phyloP scores from a whole-genome alignment of 1,140 invertebrate species.

The Holotrichia oblita region DNA sequence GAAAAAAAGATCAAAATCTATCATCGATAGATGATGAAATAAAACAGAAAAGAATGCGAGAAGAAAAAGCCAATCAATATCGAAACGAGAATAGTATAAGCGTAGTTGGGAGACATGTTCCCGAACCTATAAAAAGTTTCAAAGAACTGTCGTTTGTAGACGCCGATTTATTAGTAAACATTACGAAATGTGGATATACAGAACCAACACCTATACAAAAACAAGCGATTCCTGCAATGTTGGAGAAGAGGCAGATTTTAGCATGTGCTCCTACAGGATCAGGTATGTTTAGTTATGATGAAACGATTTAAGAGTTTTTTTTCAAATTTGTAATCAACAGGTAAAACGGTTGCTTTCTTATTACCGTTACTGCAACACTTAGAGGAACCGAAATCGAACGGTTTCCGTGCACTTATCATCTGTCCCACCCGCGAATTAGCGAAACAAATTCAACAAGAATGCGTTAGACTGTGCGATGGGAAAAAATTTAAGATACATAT shows the following conservation, averaged over 20 bases:
- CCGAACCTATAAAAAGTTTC: slow-evolving; percentile 79
- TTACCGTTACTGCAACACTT: slow-evolving; percentile 81
- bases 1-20: slow-evolving; percentile 56
- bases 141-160: slow-evolving; percentile 70
- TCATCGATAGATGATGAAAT: slow-evolving; percentile 54
- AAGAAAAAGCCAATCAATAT: slow-evolving; percentile 68
- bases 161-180: slow-evolving; percentile 74
- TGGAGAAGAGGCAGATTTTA: slow-evolving; percentile 85
- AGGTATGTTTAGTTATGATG: slow-evolving; percentile 44
- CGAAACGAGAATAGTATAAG: slow-evolving; percentile 82
- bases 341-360: slow-evolving; percentile 88
- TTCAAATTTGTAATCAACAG: neutral
- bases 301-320: slow-evolving; percentile 51
- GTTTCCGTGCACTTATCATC: slow-evolving; percentile 86
- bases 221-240: slow-evolving; percentile 90
- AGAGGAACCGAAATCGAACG: slow-evolving; percentile 69
- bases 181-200: slow-evolving; percentile 77
- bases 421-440: slow-evolving; percentile 94
- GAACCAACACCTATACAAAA: slow-evolving; percentile 94
- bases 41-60: slow-evolving; percentile 60
- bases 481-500: slow-evolving; percentile 76
- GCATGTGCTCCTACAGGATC: slow-evolving; percentile 95
- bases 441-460: slow-evolving; percentile 89
- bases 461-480: slow-evolving; percentile 76
- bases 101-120: slow-evolving; percentile 78